Evolutionary conservation across 2,113 vertebrate genomes (phyloP).

Genomic region (Pteruthius melanotis): DNA sequence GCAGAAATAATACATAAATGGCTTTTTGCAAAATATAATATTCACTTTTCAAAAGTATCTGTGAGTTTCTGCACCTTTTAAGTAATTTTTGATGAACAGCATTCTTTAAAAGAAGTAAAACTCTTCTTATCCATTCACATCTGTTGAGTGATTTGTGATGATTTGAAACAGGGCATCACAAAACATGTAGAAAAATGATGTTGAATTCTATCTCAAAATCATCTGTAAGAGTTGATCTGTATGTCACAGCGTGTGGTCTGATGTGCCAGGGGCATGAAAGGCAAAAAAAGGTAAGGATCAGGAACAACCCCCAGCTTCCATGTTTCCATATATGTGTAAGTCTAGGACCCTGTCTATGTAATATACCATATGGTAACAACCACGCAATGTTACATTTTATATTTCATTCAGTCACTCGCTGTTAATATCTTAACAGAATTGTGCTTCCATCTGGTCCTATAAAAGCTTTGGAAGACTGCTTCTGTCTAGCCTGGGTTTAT

Average conservation of each 20-base stretch:
- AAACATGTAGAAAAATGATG: not conserved
- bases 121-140: not conserved
- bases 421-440: not conserved
- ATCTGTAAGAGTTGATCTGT: not conserved
- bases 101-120: not conserved
- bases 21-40: not conserved
- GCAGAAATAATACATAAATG: not conserved
- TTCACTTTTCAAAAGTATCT: not conserved
- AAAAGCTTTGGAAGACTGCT: not conserved
- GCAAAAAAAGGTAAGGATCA: not conserved
- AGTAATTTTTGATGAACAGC: not conserved
- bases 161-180: not conserved
- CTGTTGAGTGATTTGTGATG: rapidly evolving
- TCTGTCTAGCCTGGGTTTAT: not conserved
- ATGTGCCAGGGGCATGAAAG: not conserved
- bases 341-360: not conserved
- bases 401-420: not conserved
- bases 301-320: not conserved
- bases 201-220: not conserved
- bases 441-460: not conserved
- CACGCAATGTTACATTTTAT: not conserved
- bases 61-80: not conserved
- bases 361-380: rapidly evolving
- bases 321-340: not conserved
- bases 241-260: not conserved